Evolutionary conservation across 2,888 invertebrate genomes (phyloP), one percentile per base, ranked within the genome.

Genomic region (Phyllotreta striolata): DNA sequence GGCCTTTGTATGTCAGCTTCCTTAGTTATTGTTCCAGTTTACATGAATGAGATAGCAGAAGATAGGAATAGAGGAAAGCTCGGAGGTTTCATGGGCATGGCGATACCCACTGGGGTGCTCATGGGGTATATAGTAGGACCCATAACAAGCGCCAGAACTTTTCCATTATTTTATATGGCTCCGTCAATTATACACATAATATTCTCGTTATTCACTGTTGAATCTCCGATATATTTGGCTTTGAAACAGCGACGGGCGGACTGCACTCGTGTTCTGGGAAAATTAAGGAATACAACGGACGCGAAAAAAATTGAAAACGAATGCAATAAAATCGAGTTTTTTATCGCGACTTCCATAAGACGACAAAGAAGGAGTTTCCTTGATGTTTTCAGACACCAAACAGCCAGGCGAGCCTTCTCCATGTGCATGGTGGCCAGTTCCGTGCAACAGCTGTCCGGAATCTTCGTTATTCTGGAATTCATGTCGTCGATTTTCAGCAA

Each of bases 31-130:
- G 43, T 89, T 0, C 93, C 95, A 0, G 90, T 94, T 86, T 95
- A 95, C 81, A 87, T 92, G 64, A 92, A 91, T 46, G 95, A 95
- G 81, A 91, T 93, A 37, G 87, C 93, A 6, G 89, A 92, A 84
- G 88, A 89, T 62, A 89, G 89, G 38, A 86, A 89, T 12, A 84
- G 96, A 64, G 95, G 95, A 0, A 88, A 91, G 0, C 82, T 95
- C 9, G 68, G 66, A 14, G 70, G 93, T 0, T 87, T 72, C 4
- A 34, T 73, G 41, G 68, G 67, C 6, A 41, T 74, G 2, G 67
- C 69, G 6, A 13, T 69, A 3, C 55, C 70, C 0, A 8, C 62
- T 0, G 76, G 76, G 1, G 52, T 71, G 6, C 63, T 75, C 1
- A 70, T 69, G 24, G 66, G 66, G 5, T 74, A 67, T 40, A 24